Conservation (phyloP, 1,140 invertebrate genomes). For the Scaptomyza montana region DNA sequence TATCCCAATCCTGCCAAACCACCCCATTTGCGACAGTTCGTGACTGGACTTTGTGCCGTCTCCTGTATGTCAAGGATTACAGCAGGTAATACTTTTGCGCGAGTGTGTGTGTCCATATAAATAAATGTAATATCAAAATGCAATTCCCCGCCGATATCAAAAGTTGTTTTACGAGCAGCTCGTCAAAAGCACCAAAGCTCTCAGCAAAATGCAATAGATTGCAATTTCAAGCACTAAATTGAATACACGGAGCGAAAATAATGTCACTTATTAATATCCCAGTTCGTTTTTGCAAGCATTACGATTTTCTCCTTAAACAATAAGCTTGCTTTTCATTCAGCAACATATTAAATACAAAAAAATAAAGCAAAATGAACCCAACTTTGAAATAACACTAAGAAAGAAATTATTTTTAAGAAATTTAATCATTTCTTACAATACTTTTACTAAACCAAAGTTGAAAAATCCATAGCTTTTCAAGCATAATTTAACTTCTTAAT, state of each 20-base stretch:
- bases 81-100: conserved; percentile 49
- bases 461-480: too few relatives aligned
- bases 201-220: conserved; percentile 11
- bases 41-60: conserved; percentile 5
- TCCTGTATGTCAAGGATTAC: conserved; percentile 48
- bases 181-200: background rate
- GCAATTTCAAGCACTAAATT: background rate
- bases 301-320: too few relatives aligned
- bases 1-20: too few relatives aligned
- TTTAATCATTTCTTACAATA: too few relatives aligned
- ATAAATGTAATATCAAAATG: conserved; percentile 43
- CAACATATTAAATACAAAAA: too few relatives aligned
- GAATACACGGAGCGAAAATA: conserved; percentile 9
- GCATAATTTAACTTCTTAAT: too few relatives aligned
- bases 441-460: too few relatives aligned
- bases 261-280: background rate
- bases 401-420: too few relatives aligned
- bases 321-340: too few relatives aligned
- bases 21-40: background rate
- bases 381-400: too few relatives aligned
- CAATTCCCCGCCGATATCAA: conserved; percentile 22
- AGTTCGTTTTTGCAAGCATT: background rate
- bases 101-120: background rate
- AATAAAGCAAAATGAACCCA: too few relatives aligned
- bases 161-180: conserved; percentile 4